phyloP scores from a whole-genome alignment of 2,888 invertebrate genomes.

The Latrodectus hesperus region DNA sequence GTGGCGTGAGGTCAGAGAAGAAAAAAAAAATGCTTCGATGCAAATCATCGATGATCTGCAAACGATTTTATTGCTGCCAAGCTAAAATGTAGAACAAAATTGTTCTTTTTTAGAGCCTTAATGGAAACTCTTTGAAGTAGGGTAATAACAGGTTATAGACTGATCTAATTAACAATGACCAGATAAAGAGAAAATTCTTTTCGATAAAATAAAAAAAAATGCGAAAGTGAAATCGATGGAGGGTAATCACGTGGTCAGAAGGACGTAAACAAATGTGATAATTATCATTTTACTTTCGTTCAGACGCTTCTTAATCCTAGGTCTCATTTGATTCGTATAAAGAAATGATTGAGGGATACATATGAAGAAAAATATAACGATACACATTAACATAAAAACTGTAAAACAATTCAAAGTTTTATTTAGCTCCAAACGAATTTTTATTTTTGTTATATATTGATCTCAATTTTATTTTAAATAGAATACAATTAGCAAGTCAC shows the following conservation, averaged over 20 bases:
- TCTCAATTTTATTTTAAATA: too few species aligned
- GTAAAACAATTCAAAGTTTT: too few species aligned
- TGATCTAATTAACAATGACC: slow-evolving; percentile 61
- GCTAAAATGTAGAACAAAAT: slow-evolving; percentile 44
- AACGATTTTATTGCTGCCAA: slow-evolving; percentile 44
- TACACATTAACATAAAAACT: too few species aligned
- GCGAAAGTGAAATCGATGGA: neutral
- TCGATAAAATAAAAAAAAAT: neutral
- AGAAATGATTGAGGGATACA: too few species aligned
- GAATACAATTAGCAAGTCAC: too few species aligned
- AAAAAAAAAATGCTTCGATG: neutral
- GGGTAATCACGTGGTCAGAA: slow-evolving; percentile 5
- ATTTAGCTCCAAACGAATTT: too few species aligned
- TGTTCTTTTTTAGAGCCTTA: slow-evolving; percentile 39
- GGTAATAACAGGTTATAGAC: slow-evolving; percentile 59
- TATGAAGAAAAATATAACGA: too few species aligned
- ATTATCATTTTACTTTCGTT: slow-evolving; percentile 6
- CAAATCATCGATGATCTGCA: neutral
- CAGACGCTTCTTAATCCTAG: neutral
- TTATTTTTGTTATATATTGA: too few species aligned
- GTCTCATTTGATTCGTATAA: neutral
- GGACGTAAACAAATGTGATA: slow-evolving; percentile 45
- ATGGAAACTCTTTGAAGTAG: slow-evolving; percentile 45
- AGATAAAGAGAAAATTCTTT: slow-evolving; percentile 16
- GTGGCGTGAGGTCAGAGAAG: neutral